phyloP scores from a whole-genome alignment of 2,888 invertebrate species.

The Xanthia togata region DNA sequence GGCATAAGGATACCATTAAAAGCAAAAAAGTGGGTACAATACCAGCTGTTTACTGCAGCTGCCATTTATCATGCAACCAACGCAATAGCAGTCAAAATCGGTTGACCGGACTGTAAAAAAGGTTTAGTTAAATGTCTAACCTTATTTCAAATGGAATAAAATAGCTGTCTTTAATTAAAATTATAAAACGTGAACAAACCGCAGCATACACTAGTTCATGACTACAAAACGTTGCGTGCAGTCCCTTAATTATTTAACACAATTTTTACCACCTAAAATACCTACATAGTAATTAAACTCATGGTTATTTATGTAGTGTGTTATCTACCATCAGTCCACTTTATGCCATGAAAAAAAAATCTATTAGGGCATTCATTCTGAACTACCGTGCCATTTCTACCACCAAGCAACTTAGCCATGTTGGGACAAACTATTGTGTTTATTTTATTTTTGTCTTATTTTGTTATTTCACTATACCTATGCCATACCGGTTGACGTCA shows the following conservation, averaged over 20 bases:
- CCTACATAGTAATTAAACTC: conserved; percentile 38
- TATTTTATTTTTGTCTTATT: too few species aligned
- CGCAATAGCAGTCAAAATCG: too few species aligned
- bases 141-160: too few species aligned
- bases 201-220: neutral
- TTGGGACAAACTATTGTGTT: too few species aligned
- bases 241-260: conserved; percentile 39
- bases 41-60: too few species aligned
- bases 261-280: conserved; percentile 29
- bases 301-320: conserved; percentile 39
- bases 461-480: too few species aligned
- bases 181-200: neutral
- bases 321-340: conserved; percentile 33
- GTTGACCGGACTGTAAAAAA: too few species aligned
- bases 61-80: too few species aligned
- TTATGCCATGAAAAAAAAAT: neutral
- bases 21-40: too few species aligned
- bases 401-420: neutral
- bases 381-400: neutral
- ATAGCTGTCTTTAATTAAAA: neutral
- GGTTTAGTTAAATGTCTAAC: too few species aligned
- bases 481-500: too few species aligned
- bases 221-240: conserved; percentile 34
- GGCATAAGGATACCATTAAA: too few species aligned
- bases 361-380: conserved; percentile 5